Conservation (phyloP, 2,113 vertebrate species). For the Eidolon helvum region DNA sequence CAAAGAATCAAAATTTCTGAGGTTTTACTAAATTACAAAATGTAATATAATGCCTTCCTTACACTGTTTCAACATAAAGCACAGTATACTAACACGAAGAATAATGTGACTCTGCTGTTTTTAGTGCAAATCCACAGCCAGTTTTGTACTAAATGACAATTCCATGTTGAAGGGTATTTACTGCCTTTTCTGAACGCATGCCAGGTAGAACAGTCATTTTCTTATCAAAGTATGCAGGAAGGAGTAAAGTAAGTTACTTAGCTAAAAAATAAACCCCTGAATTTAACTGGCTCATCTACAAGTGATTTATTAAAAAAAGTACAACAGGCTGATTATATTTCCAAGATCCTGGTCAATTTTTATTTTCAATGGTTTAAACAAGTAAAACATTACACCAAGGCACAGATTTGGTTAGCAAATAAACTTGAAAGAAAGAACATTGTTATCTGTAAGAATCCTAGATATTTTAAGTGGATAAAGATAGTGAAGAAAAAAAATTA, state of each 20-base stretch:
- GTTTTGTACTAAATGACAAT: neutral
- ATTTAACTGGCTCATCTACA: neutral
- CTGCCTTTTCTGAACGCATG: neutral
- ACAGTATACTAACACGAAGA: neutral
- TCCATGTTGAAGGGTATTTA: neutral
- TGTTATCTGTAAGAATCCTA: neutral
- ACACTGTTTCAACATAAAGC: neutral
- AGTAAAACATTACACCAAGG: conserved; percentile 11
- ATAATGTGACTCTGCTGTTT: conserved; percentile 1
- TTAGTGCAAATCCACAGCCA: neutral
- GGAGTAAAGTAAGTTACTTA: conserved; percentile 20
- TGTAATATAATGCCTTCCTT: neutral
- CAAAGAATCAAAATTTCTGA: conserved; percentile 8
- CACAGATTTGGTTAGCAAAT: neutral
- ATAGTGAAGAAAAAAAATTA: neutral
- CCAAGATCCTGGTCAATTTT: conserved; percentile 25
- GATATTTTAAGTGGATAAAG: neutral
- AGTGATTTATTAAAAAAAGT: neutral
- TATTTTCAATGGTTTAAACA: conserved; percentile 28
- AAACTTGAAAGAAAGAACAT: neutral
- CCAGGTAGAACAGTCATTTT: neutral
- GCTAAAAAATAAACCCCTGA: neutral
- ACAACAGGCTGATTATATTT: neutral
- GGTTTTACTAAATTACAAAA: conserved; percentile 40
- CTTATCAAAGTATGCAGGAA: conserved; percentile 10